Percentiles rank a stretch among this genome's conserved stretches.
Conservation (phyloP, 1,140 invertebrate species). For the Doryteuthis pealeii region DNA sequence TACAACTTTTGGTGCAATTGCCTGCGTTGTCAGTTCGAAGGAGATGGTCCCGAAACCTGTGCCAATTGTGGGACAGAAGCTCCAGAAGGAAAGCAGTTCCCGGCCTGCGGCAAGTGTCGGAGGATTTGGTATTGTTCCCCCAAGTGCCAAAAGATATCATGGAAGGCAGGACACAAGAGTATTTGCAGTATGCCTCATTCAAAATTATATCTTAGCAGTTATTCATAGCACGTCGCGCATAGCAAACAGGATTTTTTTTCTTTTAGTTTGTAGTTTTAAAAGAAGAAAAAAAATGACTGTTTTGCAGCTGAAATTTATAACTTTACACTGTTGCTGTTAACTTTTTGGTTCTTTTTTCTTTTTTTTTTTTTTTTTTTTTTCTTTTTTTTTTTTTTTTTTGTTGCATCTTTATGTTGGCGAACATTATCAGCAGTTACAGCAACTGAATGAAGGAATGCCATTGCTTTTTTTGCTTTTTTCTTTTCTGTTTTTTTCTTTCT, state of each 20-base stretch:
- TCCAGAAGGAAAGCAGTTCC: conserved; percentile 22
- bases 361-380: too few species aligned
- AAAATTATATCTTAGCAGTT: not conserved
- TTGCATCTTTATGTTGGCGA: too few species aligned
- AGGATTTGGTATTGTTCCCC: conserved; percentile 45
- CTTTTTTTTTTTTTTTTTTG: too few species aligned
- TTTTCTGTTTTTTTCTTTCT: too few species aligned
- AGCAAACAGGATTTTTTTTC: not conserved
- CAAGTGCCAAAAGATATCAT: conserved; percentile 43
- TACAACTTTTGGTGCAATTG: conserved; percentile 49
- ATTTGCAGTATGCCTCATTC: conserved; percentile 34
- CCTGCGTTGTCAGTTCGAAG: conserved; percentile 39
- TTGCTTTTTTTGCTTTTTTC: too few species aligned
- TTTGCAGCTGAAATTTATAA: too few species aligned
- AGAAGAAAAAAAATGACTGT: not conserved
- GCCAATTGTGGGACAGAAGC: conserved; percentile 38
- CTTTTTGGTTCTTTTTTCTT: too few species aligned
- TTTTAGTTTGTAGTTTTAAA: not conserved
- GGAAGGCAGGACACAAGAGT: conserved; percentile 49
- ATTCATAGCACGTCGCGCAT: conserved; percentile 5
- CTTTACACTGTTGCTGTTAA: too few species aligned
- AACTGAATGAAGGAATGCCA: too few species aligned
- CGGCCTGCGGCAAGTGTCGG: conserved; percentile 39
- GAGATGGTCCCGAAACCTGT: conserved; percentile 36
- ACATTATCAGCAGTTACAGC: too few species aligned